phyloP scores from a whole-genome alignment of 2,888 invertebrate species.

The Conchocele bisecta region DNA sequence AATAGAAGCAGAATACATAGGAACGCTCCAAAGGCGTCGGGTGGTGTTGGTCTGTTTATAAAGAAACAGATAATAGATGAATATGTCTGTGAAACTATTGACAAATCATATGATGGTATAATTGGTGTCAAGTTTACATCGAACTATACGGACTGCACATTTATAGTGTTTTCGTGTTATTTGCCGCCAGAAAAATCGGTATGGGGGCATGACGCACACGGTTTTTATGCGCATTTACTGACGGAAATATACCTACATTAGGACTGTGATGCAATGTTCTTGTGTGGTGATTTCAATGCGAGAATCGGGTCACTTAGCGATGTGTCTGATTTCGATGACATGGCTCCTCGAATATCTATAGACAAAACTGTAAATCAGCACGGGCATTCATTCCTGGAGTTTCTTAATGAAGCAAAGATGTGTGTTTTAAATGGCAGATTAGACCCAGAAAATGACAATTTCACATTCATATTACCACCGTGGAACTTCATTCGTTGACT shows the following conservation, averaged over 20 bases:
- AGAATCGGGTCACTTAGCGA: constrained; percentile 32
- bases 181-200: constrained; percentile 26
- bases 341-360: constrained; percentile 8
- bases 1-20: too few species aligned
- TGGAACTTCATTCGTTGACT: constrained; percentile 33
- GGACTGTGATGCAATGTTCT: constrained; percentile 27
- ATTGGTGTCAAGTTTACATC: too few species aligned
- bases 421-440: constrained; percentile 33
- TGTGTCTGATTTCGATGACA: constrained; percentile 3
- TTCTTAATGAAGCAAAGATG: constrained; percentile 19
- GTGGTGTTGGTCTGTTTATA: too few species aligned
- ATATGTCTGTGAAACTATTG: too few species aligned
- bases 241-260: constrained; percentile 22
- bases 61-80: too few species aligned
- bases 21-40: too few species aligned
- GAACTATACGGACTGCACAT: too few species aligned
- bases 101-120: too few species aligned
- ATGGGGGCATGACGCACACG: constrained; percentile 33
- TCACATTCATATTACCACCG: constrained; percentile 24
- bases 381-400: constrained; percentile 26
- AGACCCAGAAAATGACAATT: constrained; percentile 6
- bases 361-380: constrained; percentile 26
- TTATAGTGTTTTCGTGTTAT: too few species aligned
- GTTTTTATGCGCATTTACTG: constrained; percentile 27
- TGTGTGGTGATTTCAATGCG: constrained; percentile 33